Evolutionary conservation across 37 sponge, comb jelly and placozoan genomes (phyloP).

Genomic region (Spongia lamella): DNA sequence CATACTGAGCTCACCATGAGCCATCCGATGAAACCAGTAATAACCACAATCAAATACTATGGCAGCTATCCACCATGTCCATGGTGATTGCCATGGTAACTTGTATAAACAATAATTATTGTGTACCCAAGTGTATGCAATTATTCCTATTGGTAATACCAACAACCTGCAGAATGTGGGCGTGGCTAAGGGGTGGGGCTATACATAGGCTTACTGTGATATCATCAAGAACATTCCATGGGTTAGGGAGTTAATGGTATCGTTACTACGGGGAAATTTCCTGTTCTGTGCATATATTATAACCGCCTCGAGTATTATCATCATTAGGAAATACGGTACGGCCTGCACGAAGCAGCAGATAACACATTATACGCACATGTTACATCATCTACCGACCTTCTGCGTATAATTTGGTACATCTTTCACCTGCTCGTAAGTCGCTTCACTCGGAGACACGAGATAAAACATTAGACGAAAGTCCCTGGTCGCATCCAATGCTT

Average conservation of each 20-base stretch:
- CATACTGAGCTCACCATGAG: constrained; percentile 69
- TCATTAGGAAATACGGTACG: constrained; percentile 63
- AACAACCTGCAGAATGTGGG: background rate
- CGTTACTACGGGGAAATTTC: constrained; percentile 48
- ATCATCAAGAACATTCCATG: constrained; percentile 60
- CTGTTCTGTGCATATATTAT: constrained; percentile 31
- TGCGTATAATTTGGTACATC: constrained; percentile 85
- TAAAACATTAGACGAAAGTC: constrained; percentile 75
- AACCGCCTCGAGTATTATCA: constrained; percentile 70
- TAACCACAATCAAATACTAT: constrained; percentile 70
- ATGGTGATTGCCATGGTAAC: constrained; percentile 85
- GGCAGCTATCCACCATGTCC: constrained; percentile 84
- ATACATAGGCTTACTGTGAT: constrained; percentile 7
- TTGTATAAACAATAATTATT: constrained; percentile 39
- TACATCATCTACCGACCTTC: constrained; percentile 26
- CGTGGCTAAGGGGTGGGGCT: background rate
- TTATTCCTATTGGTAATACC: constrained; percentile 25
- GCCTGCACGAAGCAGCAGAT: constrained; percentile 20
- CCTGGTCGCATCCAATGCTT: background rate
- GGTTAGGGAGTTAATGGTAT: constrained; percentile 75
- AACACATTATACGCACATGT: background rate
- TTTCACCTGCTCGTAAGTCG: constrained; percentile 38
- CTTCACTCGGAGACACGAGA: constrained; percentile 64
- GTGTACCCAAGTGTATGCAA: constrained; percentile 68
- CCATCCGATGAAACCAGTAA: constrained; percentile 86